A percentile compares a stretch with the other conserved stretches of the same genome.
These are phyloP conservation scores for Quadroppia sp. DNA, from an alignment of 2,888 invertebrate genomes.

Conservation along the genomic window DNA sequence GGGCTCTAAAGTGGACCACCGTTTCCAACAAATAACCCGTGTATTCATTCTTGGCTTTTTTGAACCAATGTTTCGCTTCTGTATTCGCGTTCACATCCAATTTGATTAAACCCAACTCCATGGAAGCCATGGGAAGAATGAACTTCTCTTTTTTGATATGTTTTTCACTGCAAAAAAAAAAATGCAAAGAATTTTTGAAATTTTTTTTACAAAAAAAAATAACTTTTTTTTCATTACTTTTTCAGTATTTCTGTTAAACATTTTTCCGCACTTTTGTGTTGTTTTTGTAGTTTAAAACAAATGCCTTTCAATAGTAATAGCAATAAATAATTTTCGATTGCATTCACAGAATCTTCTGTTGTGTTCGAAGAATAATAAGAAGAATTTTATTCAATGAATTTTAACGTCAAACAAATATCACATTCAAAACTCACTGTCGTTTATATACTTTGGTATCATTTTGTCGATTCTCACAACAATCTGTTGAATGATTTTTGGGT, in stretches of 20 bases:
- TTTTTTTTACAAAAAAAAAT: not conserved
- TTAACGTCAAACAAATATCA: not conserved
- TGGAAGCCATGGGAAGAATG: conserved; percentile 75
- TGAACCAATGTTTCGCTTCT: conserved; percentile 66
- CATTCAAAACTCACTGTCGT: conserved; percentile 7
- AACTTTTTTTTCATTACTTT: conserved; percentile 52
- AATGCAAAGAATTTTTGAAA: not conserved
- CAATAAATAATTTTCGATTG: conserved; percentile 59
- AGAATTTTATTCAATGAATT: not conserved
- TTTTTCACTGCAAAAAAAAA: no score
- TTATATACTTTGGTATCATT: conserved; percentile 27
- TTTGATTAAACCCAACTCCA: conserved; percentile 77
- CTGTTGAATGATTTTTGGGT: conserved; percentile 57
- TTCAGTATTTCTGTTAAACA: conserved; percentile 64
- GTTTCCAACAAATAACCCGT: conserved; percentile 34
- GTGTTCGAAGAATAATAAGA: no score
- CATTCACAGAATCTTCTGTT: conserved; percentile 5
- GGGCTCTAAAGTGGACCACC: conserved; percentile 21
- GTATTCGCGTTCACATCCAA: conserved; percentile 65
- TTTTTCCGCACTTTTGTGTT: conserved; percentile 71
- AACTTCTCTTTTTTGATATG: conserved; percentile 75
- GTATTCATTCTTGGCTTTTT: conserved; percentile 50
- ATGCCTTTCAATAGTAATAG: conserved; percentile 74
- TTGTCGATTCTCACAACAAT: conserved; percentile 52
- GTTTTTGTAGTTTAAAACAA: conserved; percentile 71